Percentiles rank a stretch among this genome's conserved stretches.
These are phyloP conservation scores for Melanostoma scalare DNA, from an alignment of 2,888 invertebrate species.

Conservation along the genomic window DNA sequence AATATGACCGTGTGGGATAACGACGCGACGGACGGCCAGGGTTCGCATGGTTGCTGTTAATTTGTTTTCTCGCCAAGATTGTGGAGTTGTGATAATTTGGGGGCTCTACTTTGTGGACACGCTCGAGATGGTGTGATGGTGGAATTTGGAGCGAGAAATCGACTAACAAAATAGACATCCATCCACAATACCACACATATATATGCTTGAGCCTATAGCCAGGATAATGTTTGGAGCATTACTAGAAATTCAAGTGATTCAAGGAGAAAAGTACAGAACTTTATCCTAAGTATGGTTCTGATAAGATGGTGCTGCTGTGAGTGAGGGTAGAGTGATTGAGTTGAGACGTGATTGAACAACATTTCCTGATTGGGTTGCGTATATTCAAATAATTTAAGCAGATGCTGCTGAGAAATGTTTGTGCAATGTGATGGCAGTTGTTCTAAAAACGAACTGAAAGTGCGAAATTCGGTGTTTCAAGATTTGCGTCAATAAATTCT, in stretches of 20 bases:
- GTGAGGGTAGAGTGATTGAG: slow-evolving; percentile 59
- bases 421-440: too few relatives aligned
- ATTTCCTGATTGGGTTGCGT: slow-evolving; percentile 60
- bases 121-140: slow-evolving; percentile 35
- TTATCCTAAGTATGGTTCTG: slow-evolving; percentile 40
- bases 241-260: slow-evolving; percentile 54
- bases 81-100: slow-evolving; percentile 71
- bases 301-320: slow-evolving; percentile 41
- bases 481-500: too few relatives aligned
- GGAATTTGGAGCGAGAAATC: slow-evolving; percentile 57
- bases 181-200: background rate
- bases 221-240: slow-evolving; percentile 62
- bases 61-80: slow-evolving; percentile 71
- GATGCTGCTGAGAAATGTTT: too few relatives aligned
- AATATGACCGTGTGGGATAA: slow-evolving; percentile 50
- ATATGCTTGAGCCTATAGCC: slow-evolving; percentile 6
- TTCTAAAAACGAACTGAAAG: too few relatives aligned
- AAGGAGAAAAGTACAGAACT: slow-evolving; percentile 60
- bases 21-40: slow-evolving; percentile 4
- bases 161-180: slow-evolving; percentile 34
- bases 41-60: slow-evolving; percentile 72
- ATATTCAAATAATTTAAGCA: background rate
- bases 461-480: too few relatives aligned
- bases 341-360: slow-evolving; percentile 55
- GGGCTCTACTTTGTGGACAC: slow-evolving; percentile 44